phyloP scores from a whole-genome alignment of 2,113 vertebrate species.

The Elephas maximus region DNA sequence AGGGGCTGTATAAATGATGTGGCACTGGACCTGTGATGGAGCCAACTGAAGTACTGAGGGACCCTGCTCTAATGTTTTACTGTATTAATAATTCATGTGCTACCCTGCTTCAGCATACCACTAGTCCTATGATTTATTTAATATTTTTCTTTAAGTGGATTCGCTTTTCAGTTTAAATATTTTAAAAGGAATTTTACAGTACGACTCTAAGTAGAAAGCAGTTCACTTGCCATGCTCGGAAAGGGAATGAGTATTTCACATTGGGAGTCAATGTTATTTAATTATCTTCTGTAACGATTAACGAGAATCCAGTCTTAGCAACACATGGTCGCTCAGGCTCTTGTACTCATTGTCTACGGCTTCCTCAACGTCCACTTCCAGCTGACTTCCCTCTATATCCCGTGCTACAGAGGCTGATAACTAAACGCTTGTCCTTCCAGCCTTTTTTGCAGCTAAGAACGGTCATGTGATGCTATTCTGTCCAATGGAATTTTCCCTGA shows the following conservation, averaged over 20 bases:
- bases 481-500: background rate
- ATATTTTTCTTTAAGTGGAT: background rate
- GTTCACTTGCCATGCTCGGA: background rate
- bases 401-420: background rate
- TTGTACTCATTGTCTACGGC: background rate
- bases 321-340: accelerated
- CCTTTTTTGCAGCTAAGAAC: background rate
- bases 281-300: constrained; percentile 12
- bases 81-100: accelerated
- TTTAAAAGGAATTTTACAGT: background rate
- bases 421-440: accelerated
- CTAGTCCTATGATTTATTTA: background rate
- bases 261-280: background rate
- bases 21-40: accelerated
- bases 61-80: accelerated
- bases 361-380: too few relatives aligned
- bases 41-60: accelerated
- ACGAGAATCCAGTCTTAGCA: background rate
- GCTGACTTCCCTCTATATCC: accelerated
- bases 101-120: accelerated
- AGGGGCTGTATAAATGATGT: accelerated
- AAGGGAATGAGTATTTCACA: background rate
- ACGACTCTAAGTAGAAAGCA: background rate
- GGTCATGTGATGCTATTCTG: background rate
- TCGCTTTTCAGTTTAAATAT: background rate